Evolutionary conservation across 2,888 invertebrate species (phyloP).

Genomic region (Microplitis deprimator): DNA sequence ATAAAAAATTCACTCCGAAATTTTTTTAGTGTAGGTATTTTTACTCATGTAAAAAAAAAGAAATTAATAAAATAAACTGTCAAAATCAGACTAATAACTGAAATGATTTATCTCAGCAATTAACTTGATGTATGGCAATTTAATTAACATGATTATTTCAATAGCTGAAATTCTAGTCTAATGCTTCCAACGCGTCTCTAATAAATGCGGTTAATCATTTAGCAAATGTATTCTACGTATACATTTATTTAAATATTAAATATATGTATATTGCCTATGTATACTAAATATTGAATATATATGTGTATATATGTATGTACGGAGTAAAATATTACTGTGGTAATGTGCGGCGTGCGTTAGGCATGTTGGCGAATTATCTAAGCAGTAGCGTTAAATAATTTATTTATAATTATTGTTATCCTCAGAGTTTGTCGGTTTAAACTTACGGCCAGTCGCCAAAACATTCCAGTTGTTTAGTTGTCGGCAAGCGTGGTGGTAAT

Average conservation of each 20-base stretch:
- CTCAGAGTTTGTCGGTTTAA: slow-evolving; percentile 38
- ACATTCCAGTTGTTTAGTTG: slow-evolving; percentile 54
- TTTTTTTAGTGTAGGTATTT: too few relatives aligned
- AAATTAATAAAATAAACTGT: not conserved
- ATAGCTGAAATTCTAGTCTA: not conserved
- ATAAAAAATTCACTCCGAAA: too few relatives aligned
- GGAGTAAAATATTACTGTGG: not conserved
- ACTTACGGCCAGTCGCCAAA: slow-evolving; percentile 63
- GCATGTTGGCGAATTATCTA: slow-evolving; percentile 11
- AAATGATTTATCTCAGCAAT: not conserved
- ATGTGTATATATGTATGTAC: too few relatives aligned
- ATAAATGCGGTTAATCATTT: not conserved
- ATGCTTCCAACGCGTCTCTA: not conserved
- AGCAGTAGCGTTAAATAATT: slow-evolving; percentile 22
- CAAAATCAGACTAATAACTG: not conserved
- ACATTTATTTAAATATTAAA: not conserved
- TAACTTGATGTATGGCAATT: not conserved
- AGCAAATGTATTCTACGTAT: not conserved
- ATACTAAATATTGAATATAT: too few relatives aligned
- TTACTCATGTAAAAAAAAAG: too few relatives aligned
- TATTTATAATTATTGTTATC: slow-evolving; percentile 6
- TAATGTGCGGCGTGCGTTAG: slow-evolving; percentile 11
- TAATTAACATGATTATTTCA: not conserved
- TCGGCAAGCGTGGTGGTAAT: slow-evolving; percentile 53
- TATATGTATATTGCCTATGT: too few relatives aligned